Evolutionary conservation across 2,797 vertebrate species (phyloP), one percentile per base, ranked within the genome.

Genomic region (Lacerta bilineata): DNA sequence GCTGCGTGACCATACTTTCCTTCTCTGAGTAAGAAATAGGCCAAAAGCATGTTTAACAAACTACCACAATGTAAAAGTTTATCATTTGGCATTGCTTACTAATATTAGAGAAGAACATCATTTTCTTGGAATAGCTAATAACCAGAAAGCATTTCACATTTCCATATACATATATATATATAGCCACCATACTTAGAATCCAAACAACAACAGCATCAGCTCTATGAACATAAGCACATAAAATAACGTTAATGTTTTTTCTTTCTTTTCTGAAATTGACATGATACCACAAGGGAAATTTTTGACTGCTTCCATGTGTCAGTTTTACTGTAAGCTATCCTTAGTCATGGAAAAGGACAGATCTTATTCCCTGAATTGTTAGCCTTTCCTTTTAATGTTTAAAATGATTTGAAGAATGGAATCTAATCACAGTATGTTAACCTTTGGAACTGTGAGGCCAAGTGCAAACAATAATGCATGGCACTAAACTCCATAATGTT

Each of bases 1-100:
- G 98, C 98, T 0, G 98, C 98, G 0, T 99, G 99, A 17, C 98
- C 97, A n/a, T 98, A 99, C 90, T 99, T 99, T 33, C 98, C 98
- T 81, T 98, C 98, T 96, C 99, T 99, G 95, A 27, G 0, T 69
- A 89, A 95, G 72, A 95, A 93, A 94, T 2, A 91, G 0, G 88
- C 50, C 87, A 91, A 88, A 39, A 88, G 2, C 36, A 69, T 83
- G 29, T 83, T 81, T 91, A 33, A 27, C 76, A 50, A 93, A 91
- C 84, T 66, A 91, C 87, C 25, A 84, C 23, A 59, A n/a, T 91
- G n/a, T 89, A 80, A 75, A 25, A n/a, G n/a, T 81, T 33, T 77
- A 86, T 36, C 11, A 41, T 82, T 33, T 61, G 85, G 25, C 15
- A 20, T 61, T 36, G 72, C 84, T 86, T 80, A 86, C 29, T 3